phyloP scores from a whole-genome alignment of 2,113 vertebrate species.

The Tyto alba region DNA sequence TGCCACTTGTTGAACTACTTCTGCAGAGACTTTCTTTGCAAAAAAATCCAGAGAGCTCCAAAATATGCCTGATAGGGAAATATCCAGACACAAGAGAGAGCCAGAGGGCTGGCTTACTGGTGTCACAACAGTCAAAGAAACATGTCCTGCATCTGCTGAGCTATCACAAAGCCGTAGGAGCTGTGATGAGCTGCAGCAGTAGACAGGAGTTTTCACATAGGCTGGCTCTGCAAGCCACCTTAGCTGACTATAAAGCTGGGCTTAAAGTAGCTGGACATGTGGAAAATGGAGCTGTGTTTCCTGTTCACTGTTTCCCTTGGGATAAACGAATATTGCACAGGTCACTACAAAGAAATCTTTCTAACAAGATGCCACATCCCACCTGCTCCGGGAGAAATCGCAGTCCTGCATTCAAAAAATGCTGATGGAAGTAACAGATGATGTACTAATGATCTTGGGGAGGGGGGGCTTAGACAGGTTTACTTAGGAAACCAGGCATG shows the following conservation, averaged over 20 bases:
- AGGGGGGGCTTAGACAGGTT: conserved; percentile 5
- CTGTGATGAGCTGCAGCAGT: neutral
- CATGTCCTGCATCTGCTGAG: neutral
- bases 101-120: neutral
- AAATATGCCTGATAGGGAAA: neutral
- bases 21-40: neutral
- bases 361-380: conserved; percentile 14
- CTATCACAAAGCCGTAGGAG: neutral
- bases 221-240: neutral
- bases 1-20: neutral
- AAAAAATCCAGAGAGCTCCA: neutral
- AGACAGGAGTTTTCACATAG: neutral
- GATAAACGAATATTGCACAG: neutral
- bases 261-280: neutral
- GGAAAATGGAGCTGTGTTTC: neutral
- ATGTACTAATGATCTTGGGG: conserved; percentile 1
- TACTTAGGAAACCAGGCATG: conserved; percentile 37
- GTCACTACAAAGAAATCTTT: conserved; percentile 21
- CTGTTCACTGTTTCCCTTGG: neutral
- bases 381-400: conserved; percentile 21
- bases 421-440: conserved; percentile 47
- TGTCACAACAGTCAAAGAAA: neutral
- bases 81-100: neutral
- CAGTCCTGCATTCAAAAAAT: conserved; percentile 2
- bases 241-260: neutral